Conservation (phyloP, 2,888 invertebrate species). For the Patella depressa region DNA sequence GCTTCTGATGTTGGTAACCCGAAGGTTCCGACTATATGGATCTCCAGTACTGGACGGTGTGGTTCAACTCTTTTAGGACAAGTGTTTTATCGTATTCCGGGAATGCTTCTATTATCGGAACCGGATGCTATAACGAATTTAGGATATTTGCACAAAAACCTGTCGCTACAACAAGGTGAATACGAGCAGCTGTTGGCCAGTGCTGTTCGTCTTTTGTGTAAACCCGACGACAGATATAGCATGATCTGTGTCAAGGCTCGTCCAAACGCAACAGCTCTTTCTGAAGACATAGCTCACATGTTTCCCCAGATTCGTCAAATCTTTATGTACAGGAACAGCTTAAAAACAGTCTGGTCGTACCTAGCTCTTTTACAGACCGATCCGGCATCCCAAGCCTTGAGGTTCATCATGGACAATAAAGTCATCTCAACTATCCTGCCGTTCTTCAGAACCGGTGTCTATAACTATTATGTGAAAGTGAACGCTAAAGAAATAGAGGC, state of each 20-base stretch:
- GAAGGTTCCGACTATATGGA: slow-evolving; percentile 55
- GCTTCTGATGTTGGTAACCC: slow-evolving; percentile 63
- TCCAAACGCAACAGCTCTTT: slow-evolving; percentile 54
- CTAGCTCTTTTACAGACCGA: slow-evolving; percentile 52
- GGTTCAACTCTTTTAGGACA: slow-evolving; percentile 60
- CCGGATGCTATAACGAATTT: slow-evolving; percentile 61
- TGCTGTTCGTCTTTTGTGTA: slow-evolving; percentile 57
- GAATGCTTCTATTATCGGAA: slow-evolving; percentile 55
- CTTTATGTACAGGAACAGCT: slow-evolving; percentile 61
- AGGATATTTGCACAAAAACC: slow-evolving; percentile 49
- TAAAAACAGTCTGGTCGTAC: slow-evolving; percentile 56
- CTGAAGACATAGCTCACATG: slow-evolving; percentile 51
- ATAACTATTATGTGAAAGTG: slow-evolving; percentile 49
- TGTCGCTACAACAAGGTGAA: slow-evolving; percentile 50
- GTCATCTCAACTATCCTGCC: slow-evolving; percentile 55
- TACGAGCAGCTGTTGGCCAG: slow-evolving; percentile 58
- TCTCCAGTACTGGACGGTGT: slow-evolving; percentile 58
- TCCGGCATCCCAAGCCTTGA: slow-evolving; percentile 49
- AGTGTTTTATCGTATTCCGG: slow-evolving; percentile 57
- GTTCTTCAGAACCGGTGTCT: slow-evolving; percentile 48
- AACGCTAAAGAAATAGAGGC: slow-evolving; percentile 49
- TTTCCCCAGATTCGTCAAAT: slow-evolving; percentile 57
- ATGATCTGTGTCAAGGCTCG: slow-evolving; percentile 55
- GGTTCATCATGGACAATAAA: slow-evolving; percentile 55
- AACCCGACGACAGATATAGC: slow-evolving; percentile 58